Evolutionary conservation across 2,888 invertebrate genomes (phyloP), one percentile per base, ranked within the genome.

Genomic region (Drosophila cracens): DNA sequence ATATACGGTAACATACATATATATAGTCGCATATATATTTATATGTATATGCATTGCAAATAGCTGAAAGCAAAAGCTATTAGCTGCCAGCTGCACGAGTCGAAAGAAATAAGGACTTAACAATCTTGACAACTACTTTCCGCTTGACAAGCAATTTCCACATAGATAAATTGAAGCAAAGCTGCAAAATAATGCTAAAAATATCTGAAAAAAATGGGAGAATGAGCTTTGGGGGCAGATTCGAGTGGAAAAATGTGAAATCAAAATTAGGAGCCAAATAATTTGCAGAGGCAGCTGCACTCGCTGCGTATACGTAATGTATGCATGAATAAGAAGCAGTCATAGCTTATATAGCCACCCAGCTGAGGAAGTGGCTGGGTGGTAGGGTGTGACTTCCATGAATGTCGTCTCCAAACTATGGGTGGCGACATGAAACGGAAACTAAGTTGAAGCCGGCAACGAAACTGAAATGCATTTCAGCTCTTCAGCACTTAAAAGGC

Each of bases 91-190:
- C 43, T 52, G 60, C 70, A 65, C 66, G 43, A 70, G 73, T 58
- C 60, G 73, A 88, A 87, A 79, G 88, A 90, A 91, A 91, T 90
- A 90, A 89, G 87, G 91, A 90, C 92, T 92, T 92, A 91, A 77
- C 91, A 92, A 91, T 92, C 92, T 91, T 92, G 92, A 92, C 93
- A 92, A 92, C 92, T 92, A 88, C 92, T 92, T 92, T 92, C 93
- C 92, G 93, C 90, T 91, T 92, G 92, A 92, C 92, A 92, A 88
- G 92, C 90, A 92, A 92, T 92, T 92, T 92, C 89, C 91, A 85
- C 84, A 71, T 74, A 90, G 91, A 90, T 90, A 88, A 83, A 87
- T 85, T 70, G 54, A 72, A 78, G 79, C 64, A 64, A 74, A 75
- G 72, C 79, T 74, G 70, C 54, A 66, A 79, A 67, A 63, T 58